Evolutionary conservation across 2,797 vertebrate genomes (phyloP).

Genomic region (Micromesistius poutassou): DNA sequence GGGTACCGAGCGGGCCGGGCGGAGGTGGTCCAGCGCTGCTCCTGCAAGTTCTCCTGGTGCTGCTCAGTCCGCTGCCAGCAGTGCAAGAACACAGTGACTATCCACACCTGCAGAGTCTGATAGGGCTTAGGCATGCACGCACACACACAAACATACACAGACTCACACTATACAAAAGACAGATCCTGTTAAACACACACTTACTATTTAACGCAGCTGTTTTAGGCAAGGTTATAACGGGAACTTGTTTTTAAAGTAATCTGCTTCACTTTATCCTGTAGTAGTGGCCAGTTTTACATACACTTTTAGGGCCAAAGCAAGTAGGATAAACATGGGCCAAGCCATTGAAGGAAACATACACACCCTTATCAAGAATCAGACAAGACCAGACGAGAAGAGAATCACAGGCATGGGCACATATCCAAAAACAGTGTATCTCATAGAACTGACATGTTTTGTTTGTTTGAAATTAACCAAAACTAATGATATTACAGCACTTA

Average conservation of each 20-base stretch:
- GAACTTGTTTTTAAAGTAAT: conserved; percentile 7
- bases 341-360: conserved; percentile 3
- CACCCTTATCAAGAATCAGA: conserved; percentile 3
- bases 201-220: neutral
- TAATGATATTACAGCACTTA: conserved; percentile 51
- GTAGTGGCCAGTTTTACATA: conserved; percentile 14
- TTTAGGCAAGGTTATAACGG: conserved; percentile 19
- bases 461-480: conserved; percentile 64
- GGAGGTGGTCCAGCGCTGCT: conserved; percentile 74
- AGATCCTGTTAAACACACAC: conserved; percentile 2
- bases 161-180: conserved; percentile 32
- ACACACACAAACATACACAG: neutral
- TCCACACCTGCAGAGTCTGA: conserved; percentile 75
- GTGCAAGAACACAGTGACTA: conserved; percentile 73
- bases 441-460: conserved; percentile 56
- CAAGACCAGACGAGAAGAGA: conserved; percentile 18
- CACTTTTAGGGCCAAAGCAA: conserved; percentile 20
- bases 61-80: conserved; percentile 77
- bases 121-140: neutral
- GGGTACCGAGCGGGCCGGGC: conserved; percentile 69
- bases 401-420: conserved; percentile 1
- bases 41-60: conserved; percentile 80
- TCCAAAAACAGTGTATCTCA: conserved; percentile 31
- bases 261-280: conserved; percentile 14
- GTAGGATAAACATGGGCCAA: conserved; percentile 17